Percentiles rank a stretch among this genome's conserved stretches.
Evolutionary conservation across 2,113 vertebrate species (phyloP).

Genomic region (Sus scrofa): DNA sequence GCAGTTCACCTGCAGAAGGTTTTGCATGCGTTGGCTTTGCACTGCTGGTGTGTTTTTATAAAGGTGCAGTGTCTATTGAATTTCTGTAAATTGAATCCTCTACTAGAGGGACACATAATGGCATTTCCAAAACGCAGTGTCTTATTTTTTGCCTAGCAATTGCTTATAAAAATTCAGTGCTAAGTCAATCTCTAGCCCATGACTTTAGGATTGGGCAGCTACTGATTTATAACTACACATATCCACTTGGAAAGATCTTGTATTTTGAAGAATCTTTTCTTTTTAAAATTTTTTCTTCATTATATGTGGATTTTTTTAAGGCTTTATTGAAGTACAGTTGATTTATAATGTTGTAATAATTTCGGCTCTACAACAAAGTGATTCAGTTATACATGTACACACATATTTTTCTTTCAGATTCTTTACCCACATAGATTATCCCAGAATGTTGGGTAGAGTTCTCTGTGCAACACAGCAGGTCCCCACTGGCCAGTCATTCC

Average conservation of each 20-base stretch:
- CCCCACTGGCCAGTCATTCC: too few species aligned
- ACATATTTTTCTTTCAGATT: too few species aligned
- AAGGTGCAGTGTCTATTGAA: neutral
- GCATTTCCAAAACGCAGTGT: slow-evolving; percentile 17
- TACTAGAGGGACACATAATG: slow-evolving; percentile 6
- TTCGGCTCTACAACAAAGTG: too few species aligned
- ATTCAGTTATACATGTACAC: too few species aligned
- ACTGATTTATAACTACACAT: slow-evolving; percentile 44
- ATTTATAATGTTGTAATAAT: too few species aligned
- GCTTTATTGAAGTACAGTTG: too few species aligned
- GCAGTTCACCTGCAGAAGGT: neutral
- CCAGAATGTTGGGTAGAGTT: too few species aligned
- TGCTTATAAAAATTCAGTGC: slow-evolving; percentile 60
- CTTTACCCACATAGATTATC: too few species aligned
- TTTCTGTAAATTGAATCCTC: slow-evolving; percentile 37
- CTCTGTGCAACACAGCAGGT: too few species aligned
- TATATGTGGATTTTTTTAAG: too few species aligned
- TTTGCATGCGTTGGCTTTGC: neutral
- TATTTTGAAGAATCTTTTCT: slow-evolving; percentile 28
- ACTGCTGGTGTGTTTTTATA: neutral
- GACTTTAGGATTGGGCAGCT: neutral
- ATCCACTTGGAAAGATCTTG: neutral
- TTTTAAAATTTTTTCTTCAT: too few species aligned
- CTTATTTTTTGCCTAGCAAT: slow-evolving; percentile 45
- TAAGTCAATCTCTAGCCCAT: neutral